Evolutionary conservation across 1,140 invertebrate species (phyloP).

Genomic region (Drosophila subpulchrella): DNA sequence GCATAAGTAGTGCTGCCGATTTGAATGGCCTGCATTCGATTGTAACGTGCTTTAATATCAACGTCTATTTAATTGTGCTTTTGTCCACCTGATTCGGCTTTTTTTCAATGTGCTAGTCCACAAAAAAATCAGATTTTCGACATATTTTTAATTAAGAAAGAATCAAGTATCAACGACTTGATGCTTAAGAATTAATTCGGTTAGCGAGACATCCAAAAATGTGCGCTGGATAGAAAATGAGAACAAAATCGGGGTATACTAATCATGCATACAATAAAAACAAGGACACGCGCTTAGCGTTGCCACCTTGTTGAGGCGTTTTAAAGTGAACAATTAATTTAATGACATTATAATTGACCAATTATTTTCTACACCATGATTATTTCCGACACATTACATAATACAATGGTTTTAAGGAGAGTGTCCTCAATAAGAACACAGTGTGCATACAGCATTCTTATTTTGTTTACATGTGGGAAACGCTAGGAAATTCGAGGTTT

Average conservation of each 20-base stretch:
- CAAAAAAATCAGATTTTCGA: neutral
- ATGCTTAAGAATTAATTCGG: neutral
- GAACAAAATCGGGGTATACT: neutral
- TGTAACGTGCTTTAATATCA: neutral
- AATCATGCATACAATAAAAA: neutral
- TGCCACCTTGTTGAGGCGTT: neutral
- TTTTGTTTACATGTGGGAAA: neutral
- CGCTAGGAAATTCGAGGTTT: neutral
- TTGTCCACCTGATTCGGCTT: neutral
- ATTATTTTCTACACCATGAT: neutral
- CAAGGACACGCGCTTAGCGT: conserved; percentile 1
- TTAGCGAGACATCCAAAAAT: neutral
- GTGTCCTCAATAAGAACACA: neutral
- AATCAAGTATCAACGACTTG: neutral
- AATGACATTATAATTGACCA: neutral
- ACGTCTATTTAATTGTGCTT: neutral
- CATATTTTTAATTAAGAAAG: neutral
- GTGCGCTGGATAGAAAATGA: neutral
- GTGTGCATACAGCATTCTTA: neutral
- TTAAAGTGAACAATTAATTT: neutral
- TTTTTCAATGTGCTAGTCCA: neutral
- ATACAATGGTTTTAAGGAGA: neutral
- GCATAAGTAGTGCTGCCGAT: neutral
- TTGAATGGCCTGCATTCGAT: neutral
- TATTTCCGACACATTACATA: neutral